phyloP scores from a whole-genome alignment of 2,888 invertebrate genomes.

The Cheilosia impressa region DNA sequence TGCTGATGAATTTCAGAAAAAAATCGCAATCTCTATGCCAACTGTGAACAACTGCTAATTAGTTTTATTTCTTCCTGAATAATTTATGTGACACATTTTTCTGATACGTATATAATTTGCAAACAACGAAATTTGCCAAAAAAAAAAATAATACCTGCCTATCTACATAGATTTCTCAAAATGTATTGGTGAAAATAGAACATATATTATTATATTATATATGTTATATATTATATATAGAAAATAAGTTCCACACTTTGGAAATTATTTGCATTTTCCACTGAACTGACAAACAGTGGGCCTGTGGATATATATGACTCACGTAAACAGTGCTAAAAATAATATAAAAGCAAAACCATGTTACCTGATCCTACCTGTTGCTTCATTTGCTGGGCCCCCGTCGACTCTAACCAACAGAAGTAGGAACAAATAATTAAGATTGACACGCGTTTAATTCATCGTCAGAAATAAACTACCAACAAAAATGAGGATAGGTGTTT shows the following conservation, averaged over 20 bases:
- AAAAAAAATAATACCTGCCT: not conserved
- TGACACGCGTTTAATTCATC: constrained; percentile 27
- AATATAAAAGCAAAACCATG: constrained; percentile 20
- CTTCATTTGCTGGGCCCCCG: not conserved
- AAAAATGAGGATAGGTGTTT: not conserved
- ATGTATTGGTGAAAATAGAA: not conserved
- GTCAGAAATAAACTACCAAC: not conserved
- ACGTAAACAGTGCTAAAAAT: constrained; percentile 4
- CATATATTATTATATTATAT: too few species aligned
- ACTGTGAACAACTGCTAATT: too few species aligned
- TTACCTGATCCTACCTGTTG: constrained; percentile 48
- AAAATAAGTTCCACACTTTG: not conserved
- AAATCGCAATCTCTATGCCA: too few species aligned
- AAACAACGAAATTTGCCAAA: too few species aligned
- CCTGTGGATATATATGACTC: constrained; percentile 1
- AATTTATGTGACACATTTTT: too few species aligned
- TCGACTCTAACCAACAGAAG: constrained; percentile 19
- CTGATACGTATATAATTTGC: too few species aligned
- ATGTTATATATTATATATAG: too few species aligned
- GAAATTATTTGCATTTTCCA: not conserved
- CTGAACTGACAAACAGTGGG: not conserved
- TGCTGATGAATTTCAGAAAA: too few species aligned
- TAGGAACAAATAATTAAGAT: constrained; percentile 24
- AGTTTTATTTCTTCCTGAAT: too few species aligned
- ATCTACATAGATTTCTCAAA: not conserved